These are phyloP conservation scores for Mallotus villosus DNA, from an alignment of 2,797 vertebrate species.

Conservation along the genomic window DNA sequence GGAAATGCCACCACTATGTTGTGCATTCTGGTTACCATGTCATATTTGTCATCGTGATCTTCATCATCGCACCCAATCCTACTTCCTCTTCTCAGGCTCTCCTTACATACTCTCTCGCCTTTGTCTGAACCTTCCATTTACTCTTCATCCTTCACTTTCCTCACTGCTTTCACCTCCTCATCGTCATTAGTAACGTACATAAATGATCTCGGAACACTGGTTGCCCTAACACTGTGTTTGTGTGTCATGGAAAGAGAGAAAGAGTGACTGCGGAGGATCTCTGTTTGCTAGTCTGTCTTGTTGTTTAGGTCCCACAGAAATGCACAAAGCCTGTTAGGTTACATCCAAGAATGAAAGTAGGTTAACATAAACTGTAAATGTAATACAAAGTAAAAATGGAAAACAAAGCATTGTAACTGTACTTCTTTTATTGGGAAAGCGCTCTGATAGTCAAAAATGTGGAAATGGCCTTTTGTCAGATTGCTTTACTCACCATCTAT, in stretches of 20 bases:
- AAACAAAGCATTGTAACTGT: no score
- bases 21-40: background rate
- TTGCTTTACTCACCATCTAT: conserved; percentile 3
- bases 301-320: background rate
- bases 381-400: no score
- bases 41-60: background rate
- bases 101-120: no score
- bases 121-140: background rate
- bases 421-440: no score
- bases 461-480: background rate
- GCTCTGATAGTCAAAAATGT: no score
- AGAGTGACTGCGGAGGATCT: background rate
- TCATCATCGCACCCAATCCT: no score
- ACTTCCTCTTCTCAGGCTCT: no score
- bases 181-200: background rate
- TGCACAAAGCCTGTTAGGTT: background rate
- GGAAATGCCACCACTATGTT: background rate
- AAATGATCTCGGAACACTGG: background rate
- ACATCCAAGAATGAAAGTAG: background rate
- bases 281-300: background rate
- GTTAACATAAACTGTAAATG: no score
- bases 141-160: background rate
- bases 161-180: background rate
- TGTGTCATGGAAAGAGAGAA: no score
- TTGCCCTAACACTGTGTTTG: background rate